Evolutionary conservation across 2,888 invertebrate genomes (phyloP).

Genomic region (Ditula angustiorana): DNA sequence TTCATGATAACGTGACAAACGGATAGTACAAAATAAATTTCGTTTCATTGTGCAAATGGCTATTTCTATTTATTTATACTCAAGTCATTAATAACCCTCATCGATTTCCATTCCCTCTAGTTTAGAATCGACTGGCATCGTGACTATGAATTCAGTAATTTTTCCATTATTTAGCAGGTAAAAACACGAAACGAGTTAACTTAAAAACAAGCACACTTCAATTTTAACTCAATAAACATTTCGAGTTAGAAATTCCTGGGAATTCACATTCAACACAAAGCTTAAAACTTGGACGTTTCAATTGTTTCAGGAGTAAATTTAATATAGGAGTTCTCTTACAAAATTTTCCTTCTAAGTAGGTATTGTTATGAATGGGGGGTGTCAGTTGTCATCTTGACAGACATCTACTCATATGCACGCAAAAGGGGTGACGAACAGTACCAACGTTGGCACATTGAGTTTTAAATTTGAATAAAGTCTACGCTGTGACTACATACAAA

Average conservation of each 20-base stretch:
- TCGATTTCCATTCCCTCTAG: too few relatives aligned
- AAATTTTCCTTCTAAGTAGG: not conserved
- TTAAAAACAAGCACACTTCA: not conserved
- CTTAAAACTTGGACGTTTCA: not conserved
- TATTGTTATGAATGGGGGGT: slow-evolving; percentile 7
- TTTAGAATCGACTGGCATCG: too few relatives aligned
- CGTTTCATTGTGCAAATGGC: too few relatives aligned
- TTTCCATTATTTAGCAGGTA: too few relatives aligned
- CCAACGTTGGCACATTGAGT: too few relatives aligned
- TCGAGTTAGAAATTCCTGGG: not conserved
- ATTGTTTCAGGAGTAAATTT: not conserved
- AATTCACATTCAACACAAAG: not conserved
- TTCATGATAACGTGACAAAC: too few relatives aligned
- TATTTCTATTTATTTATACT: too few relatives aligned
- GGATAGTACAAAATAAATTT: too few relatives aligned
- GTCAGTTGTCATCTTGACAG: not conserved
- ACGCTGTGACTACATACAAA: not conserved
- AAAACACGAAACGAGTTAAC: not conserved
- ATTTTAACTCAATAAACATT: not conserved
- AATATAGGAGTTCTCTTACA: not conserved
- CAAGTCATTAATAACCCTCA: too few relatives aligned
- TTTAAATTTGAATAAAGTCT: not conserved
- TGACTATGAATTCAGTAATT: too few relatives aligned
- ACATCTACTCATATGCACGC: not conserved
- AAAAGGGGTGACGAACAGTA: not conserved